Evolutionary conservation across 2,797 vertebrate genomes (phyloP).

Genomic region (Tamandua tetradactyla): DNA sequence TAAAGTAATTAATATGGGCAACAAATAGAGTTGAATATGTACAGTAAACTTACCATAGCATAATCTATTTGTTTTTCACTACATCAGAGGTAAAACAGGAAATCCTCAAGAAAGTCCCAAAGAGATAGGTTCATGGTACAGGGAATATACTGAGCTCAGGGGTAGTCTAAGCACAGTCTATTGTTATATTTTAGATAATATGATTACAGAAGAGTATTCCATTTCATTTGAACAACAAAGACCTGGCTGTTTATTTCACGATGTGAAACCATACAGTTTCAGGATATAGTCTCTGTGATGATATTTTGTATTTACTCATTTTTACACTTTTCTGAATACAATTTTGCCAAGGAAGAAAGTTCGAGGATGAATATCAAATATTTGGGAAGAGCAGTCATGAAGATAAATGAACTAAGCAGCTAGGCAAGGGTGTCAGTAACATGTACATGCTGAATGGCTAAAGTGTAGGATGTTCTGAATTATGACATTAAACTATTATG

Average conservation of each 20-base stretch:
- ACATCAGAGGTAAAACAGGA: not conserved
- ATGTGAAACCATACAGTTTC: not conserved
- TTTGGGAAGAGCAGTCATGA: conserved; percentile 13
- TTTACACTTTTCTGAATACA: not conserved
- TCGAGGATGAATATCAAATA: not conserved
- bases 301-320: conserved; percentile 11
- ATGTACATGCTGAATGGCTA: not conserved
- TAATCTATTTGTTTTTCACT: not conserved
- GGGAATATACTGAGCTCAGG: not conserved
- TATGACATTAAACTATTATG: not conserved
- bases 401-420: not conserved
- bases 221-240: conserved; percentile 9
- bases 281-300: not conserved
- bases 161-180: not conserved
- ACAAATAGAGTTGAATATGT: not conserved
- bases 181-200: not conserved
- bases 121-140: not conserved
- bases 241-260: not conserved
- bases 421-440: not conserved
- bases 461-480: not conserved
- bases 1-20: not conserved
- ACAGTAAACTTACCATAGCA: not conserved
- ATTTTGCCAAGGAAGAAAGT: conserved; percentile 9
- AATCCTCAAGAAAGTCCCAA: not conserved
- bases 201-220: not conserved